Percentiles rank a stretch among this genome's conserved stretches.
Conservation (phyloP, 2,888 invertebrate genomes). For the Ochlodes sylvanus region DNA sequence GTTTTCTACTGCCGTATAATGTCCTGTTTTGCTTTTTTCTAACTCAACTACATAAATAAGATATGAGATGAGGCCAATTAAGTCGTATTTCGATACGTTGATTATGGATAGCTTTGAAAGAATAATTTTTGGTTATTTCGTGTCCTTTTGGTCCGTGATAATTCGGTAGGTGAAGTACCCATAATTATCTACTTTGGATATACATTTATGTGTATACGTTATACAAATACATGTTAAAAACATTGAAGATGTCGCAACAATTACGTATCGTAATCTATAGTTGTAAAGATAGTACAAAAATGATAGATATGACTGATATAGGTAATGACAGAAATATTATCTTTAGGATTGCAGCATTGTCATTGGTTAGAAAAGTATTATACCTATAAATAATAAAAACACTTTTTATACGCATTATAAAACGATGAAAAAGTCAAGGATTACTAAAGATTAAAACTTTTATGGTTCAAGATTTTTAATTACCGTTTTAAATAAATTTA, state of each 20-base stretch:
- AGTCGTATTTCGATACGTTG: too few species aligned
- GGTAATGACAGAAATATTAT: slow-evolving; percentile 14
- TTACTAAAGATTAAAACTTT: slow-evolving; percentile 9
- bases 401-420: slow-evolving; percentile 25
- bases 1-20: too few species aligned
- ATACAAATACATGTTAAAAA: slow-evolving; percentile 8
- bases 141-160: background rate
- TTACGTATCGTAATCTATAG: slow-evolving; percentile 23
- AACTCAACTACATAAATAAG: background rate
- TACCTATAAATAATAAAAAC: slow-evolving; percentile 24
- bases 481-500: slow-evolving; percentile 13
- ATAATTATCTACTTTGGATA: background rate
- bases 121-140: too few species aligned
- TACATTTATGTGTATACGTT: background rate
- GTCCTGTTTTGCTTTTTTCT: background rate
- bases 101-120: too few species aligned
- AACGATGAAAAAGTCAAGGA: slow-evolving; percentile 33
- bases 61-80: too few species aligned
- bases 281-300: slow-evolving; percentile 33
- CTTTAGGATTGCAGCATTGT: slow-evolving; percentile 4
- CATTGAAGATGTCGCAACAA: slow-evolving; percentile 19
- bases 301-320: slow-evolving; percentile 18
- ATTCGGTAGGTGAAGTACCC: background rate
- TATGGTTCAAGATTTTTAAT: slow-evolving; percentile 11
- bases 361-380: slow-evolving; percentile 20